phyloP scores from a whole-genome alignment of 2,888 invertebrate species.

The Torymus auratus region DNA sequence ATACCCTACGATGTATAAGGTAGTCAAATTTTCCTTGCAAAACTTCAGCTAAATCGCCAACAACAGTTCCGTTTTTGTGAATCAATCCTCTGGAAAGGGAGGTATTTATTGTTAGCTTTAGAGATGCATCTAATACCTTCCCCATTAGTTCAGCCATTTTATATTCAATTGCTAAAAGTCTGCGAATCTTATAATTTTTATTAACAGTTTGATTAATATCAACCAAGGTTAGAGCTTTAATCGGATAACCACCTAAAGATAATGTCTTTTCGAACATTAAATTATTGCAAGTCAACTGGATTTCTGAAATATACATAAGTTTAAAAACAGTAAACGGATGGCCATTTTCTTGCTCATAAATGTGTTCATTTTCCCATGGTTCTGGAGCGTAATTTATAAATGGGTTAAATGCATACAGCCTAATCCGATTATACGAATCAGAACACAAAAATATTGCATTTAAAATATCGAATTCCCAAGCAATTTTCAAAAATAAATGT shows the following conservation, averaged over 20 bases:
- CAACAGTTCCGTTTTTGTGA: too few relatives aligned
- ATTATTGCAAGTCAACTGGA: neutral
- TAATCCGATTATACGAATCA: neutral
- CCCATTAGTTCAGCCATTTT: neutral
- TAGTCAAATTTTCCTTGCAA: too few relatives aligned
- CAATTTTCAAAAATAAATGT: neutral
- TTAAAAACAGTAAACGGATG: constrained; percentile 2
- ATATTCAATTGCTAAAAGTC: neutral
- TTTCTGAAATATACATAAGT: constrained; percentile 5
- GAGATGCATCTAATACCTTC: neutral
- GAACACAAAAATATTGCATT: neutral
- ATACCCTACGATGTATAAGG: too few relatives aligned
- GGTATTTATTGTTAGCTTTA: too few relatives aligned
- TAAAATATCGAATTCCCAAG: neutral
- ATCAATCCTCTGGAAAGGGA: too few relatives aligned
- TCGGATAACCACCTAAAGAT: neutral
- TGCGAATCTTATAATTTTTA: neutral
- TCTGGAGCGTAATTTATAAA: neutral
- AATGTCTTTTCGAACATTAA: neutral
- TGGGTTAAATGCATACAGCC: neutral
- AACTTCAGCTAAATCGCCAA: too few relatives aligned
- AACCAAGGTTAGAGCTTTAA: too few relatives aligned
- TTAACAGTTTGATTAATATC: too few relatives aligned
- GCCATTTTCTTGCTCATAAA: neutral
- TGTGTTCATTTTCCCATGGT: neutral